Evolutionary conservation across 2,113 vertebrate species (phyloP).

Genomic region (Chlamydotis undulata): DNA sequence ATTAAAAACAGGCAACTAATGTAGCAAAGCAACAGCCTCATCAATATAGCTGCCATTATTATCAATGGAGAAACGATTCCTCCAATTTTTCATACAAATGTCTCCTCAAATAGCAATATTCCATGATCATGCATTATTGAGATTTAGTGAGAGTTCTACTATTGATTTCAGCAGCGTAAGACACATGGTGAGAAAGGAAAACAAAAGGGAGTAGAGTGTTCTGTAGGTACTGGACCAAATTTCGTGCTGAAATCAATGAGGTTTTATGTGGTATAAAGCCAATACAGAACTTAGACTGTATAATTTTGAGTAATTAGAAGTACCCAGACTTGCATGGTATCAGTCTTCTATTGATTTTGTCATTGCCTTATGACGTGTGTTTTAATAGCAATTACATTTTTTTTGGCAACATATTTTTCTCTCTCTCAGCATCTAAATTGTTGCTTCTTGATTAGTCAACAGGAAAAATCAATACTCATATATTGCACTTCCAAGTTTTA

Average conservation of each 20-base stretch:
- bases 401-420: conserved; percentile 25
- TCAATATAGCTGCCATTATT: neutral
- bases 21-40: neutral
- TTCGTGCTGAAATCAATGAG: conserved; percentile 29
- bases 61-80: neutral
- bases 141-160: neutral
- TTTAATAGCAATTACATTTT: conserved; percentile 62
- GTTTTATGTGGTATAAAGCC: neutral
- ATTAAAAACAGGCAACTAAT: neutral
- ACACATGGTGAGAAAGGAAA: neutral
- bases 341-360: conserved; percentile 63
- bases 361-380: neutral
- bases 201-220: neutral
- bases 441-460: conserved; percentile 66
- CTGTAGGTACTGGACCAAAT: neutral
- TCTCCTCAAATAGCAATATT: neutral
- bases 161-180: neutral
- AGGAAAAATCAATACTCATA: conserved; percentile 60
- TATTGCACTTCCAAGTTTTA: conserved; percentile 44
- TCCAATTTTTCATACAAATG: neutral
- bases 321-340: neutral
- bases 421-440: conserved; percentile 50
- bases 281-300: conserved; percentile 16
- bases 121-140: neutral
- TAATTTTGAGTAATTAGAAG: conserved; percentile 51